These are phyloP conservation scores for Drosophila vallismaia DNA, from an alignment of 2,888 invertebrate species.

Conservation along the genomic window DNA sequence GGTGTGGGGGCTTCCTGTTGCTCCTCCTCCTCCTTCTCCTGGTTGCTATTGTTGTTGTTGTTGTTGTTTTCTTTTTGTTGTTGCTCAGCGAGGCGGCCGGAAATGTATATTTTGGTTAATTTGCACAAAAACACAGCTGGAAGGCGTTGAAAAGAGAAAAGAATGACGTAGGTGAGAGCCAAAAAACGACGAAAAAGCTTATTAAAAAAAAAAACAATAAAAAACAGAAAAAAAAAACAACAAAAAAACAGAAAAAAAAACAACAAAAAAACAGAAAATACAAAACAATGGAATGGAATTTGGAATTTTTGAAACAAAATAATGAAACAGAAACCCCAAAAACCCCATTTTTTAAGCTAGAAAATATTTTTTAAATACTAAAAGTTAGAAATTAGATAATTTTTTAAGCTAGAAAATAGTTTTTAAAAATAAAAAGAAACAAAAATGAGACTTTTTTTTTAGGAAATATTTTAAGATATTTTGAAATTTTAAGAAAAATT, in stretches of 20 bases:
- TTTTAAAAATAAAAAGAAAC: too few relatives aligned
- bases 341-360: too few relatives aligned
- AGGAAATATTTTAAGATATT: too few relatives aligned
- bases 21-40: conserved; percentile 9
- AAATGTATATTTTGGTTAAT: conserved; percentile 77
- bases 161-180: conserved; percentile 72
- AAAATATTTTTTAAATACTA: too few relatives aligned
- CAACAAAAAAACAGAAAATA: too few relatives aligned
- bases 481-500: too few relatives aligned
- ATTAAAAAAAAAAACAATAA: conserved; percentile 19
- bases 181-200: conserved; percentile 46
- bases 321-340: too few relatives aligned
- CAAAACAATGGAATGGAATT: too few relatives aligned
- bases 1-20: conserved; percentile 5
- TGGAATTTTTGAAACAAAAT: too few relatives aligned
- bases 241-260: conserved; percentile 21
- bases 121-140: conserved; percentile 78
- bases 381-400: too few relatives aligned
- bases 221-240: conserved; percentile 11
- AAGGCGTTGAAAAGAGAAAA: conserved; percentile 49
- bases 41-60: conserved; percentile 17
- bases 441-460: too few relatives aligned
- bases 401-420: too few relatives aligned
- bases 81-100: conserved; percentile 57
- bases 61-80: conserved; percentile 38